Conservation (phyloP, 2,888 invertebrate genomes). For the Scelioninae gen. 2 region DNA sequence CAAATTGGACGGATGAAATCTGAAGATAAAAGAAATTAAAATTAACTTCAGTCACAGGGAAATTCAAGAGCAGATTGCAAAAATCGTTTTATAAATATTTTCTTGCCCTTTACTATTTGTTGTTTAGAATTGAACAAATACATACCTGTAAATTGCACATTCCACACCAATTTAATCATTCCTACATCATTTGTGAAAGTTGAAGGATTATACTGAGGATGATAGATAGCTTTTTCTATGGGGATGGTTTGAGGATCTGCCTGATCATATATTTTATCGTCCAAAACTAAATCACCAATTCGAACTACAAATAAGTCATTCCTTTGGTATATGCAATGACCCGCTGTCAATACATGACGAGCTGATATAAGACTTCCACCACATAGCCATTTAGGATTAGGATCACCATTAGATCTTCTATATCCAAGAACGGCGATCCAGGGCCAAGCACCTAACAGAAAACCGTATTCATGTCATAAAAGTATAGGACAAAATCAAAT, state of each 20-base stretch:
- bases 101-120: no score
- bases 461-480: no score
- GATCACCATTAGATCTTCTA: slow-evolving; percentile 75
- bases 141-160: slow-evolving; percentile 79
- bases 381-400: slow-evolving; percentile 76
- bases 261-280: slow-evolving; percentile 79
- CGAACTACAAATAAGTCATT: slow-evolving; percentile 77
- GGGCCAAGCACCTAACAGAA: slow-evolving; percentile 89
- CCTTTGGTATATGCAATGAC: slow-evolving; percentile 82
- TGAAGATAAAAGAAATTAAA: no score
- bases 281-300: slow-evolving; percentile 86
- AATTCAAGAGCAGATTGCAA: no score
- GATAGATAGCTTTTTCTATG: slow-evolving; percentile 79
- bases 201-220: slow-evolving; percentile 81
- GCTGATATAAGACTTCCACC: slow-evolving; percentile 84
- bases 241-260: slow-evolving; percentile 79
- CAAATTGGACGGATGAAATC: slow-evolving; percentile 85
- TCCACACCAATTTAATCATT: slow-evolving; percentile 79
- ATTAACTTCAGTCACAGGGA: no score
- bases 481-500: no score
- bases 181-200: slow-evolving; percentile 87
- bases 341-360: slow-evolving; percentile 86
- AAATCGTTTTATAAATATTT: no score
- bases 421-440: slow-evolving; percentile 88
- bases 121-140: no score